A percentile compares a stretch with the other conserved stretches of the same genome.
These are phyloP conservation scores for Rotaria socialis DNA, from an alignment of 2,888 invertebrate species.

Conservation along the genomic window DNA sequence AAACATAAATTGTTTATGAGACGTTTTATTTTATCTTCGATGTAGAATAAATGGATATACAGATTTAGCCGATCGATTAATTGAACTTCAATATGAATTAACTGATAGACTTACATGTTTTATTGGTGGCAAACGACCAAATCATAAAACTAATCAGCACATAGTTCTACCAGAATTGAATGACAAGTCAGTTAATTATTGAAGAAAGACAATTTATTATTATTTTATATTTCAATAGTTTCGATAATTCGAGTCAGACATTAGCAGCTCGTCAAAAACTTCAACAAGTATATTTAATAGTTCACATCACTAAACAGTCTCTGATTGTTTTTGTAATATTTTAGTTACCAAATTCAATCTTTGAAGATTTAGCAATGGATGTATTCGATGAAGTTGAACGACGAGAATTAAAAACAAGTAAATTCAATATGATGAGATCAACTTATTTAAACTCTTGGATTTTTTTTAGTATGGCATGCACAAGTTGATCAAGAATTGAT, in stretches of 20 bases:
- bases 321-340: constrained; percentile 3
- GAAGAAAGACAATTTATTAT: no score
- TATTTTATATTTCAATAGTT: neutral
- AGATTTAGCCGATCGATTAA: constrained; percentile 69
- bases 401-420: constrained; percentile 77
- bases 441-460: neutral
- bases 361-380: constrained; percentile 92
- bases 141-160: constrained; percentile 69
- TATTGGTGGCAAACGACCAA: constrained; percentile 77
- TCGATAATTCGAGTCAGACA: neutral
- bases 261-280: constrained; percentile 52
- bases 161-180: constrained; percentile 75
- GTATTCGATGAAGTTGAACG: constrained; percentile 96
- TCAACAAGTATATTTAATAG: constrained; percentile 70
- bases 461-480: neutral
- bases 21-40: neutral
- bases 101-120: constrained; percentile 85
- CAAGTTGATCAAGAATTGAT: neutral
- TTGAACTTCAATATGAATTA: constrained; percentile 84
- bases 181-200: constrained; percentile 50
- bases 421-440: neutral
- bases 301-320: no score
- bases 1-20: neutral
- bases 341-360: constrained; percentile 78
- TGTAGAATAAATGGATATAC: neutral